Evolutionary conservation across 2,113 vertebrate genomes (phyloP).

Genomic region (Rhinichthys klamathensis): DNA sequence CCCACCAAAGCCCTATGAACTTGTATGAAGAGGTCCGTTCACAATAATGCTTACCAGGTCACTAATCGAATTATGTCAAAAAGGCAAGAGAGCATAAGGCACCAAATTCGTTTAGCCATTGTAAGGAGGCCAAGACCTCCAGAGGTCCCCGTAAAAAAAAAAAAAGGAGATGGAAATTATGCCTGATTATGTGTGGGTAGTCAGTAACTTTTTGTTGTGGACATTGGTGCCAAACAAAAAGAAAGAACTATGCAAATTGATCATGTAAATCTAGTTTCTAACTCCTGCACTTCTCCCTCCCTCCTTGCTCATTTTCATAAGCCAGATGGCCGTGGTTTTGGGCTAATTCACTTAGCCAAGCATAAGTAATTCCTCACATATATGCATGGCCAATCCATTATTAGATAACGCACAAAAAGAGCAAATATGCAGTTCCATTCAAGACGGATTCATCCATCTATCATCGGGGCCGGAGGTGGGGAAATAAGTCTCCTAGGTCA

Average conservation of each 20-base stretch:
- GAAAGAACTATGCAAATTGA: slow-evolving; percentile 64
- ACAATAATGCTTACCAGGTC: slow-evolving; percentile 74
- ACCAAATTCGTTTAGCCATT: slow-evolving; percentile 75
- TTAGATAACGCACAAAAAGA: slow-evolving; percentile 59
- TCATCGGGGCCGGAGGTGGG: slow-evolving; percentile 64
- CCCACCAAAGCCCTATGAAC: slow-evolving; percentile 66
- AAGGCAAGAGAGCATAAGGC: slow-evolving; percentile 63
- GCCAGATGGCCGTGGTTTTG: slow-evolving; percentile 76
- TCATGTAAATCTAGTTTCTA: slow-evolving; percentile 64
- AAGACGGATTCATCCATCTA: slow-evolving; percentile 65
- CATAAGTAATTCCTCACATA: slow-evolving; percentile 69
- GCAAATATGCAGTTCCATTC: slow-evolving; percentile 46
- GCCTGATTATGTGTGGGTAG: slow-evolving; percentile 66
- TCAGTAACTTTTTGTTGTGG: slow-evolving; percentile 70
- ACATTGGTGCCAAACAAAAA: slow-evolving; percentile 64
- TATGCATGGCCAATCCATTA: slow-evolving; percentile 65
- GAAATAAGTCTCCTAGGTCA: slow-evolving; percentile 62
- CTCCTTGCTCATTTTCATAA: slow-evolving; percentile 52
- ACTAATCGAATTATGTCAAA: slow-evolving; percentile 80
- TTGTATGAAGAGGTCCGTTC: slow-evolving; percentile 69
- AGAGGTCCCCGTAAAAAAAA: slow-evolving; percentile 56
- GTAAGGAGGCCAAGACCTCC: slow-evolving; percentile 63
- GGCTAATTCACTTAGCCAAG: slow-evolving; percentile 70
- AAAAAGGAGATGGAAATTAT: slow-evolving; percentile 65
- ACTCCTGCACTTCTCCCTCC: slow-evolving; percentile 23